phyloP scores from a whole-genome alignment of 2,113 vertebrate species.

The Sorex fumeus region DNA sequence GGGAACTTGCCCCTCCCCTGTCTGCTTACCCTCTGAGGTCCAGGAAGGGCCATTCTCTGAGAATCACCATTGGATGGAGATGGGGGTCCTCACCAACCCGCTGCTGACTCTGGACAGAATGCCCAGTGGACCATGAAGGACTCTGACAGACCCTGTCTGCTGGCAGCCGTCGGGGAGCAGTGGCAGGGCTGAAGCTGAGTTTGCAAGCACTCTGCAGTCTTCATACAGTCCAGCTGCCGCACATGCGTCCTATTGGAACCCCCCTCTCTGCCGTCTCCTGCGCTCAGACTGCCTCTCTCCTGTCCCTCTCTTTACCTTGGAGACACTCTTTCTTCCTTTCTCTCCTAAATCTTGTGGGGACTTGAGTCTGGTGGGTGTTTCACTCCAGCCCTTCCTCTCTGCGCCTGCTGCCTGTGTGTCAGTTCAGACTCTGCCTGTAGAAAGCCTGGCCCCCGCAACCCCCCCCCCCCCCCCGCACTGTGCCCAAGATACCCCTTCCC shows the following conservation, averaged over 20 bases:
- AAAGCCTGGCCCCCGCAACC: neutral
- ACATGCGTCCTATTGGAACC: neutral
- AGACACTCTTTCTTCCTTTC: slow-evolving; percentile 30
- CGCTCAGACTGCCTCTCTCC: neutral
- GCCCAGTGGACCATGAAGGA: neutral
- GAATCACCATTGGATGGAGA: neutral
- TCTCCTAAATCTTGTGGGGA: neutral
- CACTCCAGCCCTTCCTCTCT: neutral
- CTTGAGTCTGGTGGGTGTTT: neutral
- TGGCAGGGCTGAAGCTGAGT: neutral
- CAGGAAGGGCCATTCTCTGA: neutral
- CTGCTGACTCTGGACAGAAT: too few relatives aligned
- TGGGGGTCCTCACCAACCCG: neutral
- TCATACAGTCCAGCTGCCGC: neutral
- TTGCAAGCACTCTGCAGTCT: neutral
- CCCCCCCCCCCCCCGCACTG: too few relatives aligned
- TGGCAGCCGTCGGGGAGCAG: neutral
- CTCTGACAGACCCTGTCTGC: neutral
- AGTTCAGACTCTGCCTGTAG: neutral
- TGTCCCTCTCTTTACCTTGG: neutral
- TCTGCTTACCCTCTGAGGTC: neutral
- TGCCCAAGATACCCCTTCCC: neutral
- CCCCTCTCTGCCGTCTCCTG: neutral
- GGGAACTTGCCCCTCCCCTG: neutral
- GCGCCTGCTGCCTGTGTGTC: neutral